Evolutionary conservation across 2,888 invertebrate genomes (phyloP), one percentile per base, ranked within the genome.

Genomic region (Melanostoma mellinum): DNA sequence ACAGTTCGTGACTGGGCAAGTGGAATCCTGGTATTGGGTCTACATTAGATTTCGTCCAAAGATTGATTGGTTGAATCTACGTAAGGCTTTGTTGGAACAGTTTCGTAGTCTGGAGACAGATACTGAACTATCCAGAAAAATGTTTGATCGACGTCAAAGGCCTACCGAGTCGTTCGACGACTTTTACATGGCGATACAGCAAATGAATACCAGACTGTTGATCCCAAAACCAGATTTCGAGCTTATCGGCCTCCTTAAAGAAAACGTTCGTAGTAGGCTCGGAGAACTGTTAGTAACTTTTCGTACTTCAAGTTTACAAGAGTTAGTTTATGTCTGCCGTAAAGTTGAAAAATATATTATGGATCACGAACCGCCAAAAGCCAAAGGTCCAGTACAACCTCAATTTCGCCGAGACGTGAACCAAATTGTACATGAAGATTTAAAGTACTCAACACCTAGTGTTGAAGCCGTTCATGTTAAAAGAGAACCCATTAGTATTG

Each of bases 231-330:
- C 53, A 0, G 53, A 55, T 55, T 55, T 55, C 6, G 20, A 55
- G 36, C 36, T 55, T 5, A 55, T 55, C 2, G 4, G 53, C 6
- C 53, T 55, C 10, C 9, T 52, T 10, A 42, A 67, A 20, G 67
- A 67, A 10, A 67, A 52, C 10, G 53, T 67, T 53, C 42, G 6
- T 53, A 42, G 6, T 4, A 6, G 67, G 42, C 6, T 52, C n/a
- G 32, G 65, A 40, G 36, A 50, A 52, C 2, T 40, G 4, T 53
- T 67, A 32, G 42, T 53, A 4, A 30, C n/a, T 0, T 50, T 52
- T 40, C 42, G 52, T n/a, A 9, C 32, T 4, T 52, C 33, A 1
- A 52, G 52, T 52, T 52, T 52, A 9, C 33, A 52, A 6, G 52
- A 52, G 33, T 9, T 52, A 8, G 9, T 33, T 52, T 52, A 52